Conservation (phyloP, 2,113 vertebrate genomes). For the Chaetodon auriga region DNA sequence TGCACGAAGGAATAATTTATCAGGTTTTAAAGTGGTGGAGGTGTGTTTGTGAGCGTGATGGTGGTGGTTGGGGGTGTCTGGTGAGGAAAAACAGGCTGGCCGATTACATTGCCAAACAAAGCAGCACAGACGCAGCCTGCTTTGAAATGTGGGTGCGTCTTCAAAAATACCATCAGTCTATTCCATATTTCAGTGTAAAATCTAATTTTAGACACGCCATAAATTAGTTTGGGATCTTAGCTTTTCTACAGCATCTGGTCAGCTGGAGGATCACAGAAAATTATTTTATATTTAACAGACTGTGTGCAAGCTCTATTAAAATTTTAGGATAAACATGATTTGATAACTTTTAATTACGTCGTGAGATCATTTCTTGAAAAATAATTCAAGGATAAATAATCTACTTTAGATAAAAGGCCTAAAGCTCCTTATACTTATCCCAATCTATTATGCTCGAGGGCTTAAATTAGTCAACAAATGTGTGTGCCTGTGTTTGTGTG, state of each 20-base stretch:
- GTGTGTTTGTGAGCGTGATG: background rate
- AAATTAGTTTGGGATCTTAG: constrained; percentile 15
- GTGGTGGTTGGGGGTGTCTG: no score
- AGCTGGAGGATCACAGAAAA: background rate
- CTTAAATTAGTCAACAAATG: constrained; percentile 16
- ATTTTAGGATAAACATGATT: constrained; percentile 13
- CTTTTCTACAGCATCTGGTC: constrained; percentile 13
- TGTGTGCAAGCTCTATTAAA: background rate
- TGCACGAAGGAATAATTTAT: constrained; percentile 43
- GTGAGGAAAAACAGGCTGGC: background rate
- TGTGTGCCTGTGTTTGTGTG: background rate
- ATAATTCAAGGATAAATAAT: constrained; percentile 32
- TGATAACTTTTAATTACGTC: background rate
- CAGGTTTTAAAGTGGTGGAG: background rate
- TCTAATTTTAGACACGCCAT: background rate
- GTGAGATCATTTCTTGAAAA: background rate
- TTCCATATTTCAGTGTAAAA: background rate
- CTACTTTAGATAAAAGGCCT: constrained; percentile 17
- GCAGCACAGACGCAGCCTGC: background rate
- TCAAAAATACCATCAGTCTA: background rate
- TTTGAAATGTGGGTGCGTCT: background rate
- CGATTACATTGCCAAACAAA: background rate
- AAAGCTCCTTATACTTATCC: background rate
- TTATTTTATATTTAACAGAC: constrained; percentile 11
- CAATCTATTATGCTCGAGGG: background rate